These are phyloP conservation scores for Typhlomys cinereus DNA, from an alignment of 2,113 vertebrate genomes.

Conservation along the genomic window DNA sequence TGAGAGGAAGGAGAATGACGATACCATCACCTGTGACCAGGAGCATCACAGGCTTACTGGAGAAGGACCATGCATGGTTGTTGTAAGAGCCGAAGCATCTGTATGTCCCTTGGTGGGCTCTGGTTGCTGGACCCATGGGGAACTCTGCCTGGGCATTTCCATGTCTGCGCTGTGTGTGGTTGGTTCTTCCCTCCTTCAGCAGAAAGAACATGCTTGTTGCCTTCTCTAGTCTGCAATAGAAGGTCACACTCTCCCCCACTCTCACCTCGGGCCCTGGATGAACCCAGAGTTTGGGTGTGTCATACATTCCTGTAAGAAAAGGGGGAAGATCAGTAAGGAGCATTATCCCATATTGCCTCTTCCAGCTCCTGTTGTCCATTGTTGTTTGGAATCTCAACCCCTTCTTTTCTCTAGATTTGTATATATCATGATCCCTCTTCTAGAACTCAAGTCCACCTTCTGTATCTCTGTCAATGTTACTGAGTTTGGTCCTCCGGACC, in stretches of 20 bases:
- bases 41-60: slow-evolving; percentile 54
- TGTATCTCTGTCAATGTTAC: background rate
- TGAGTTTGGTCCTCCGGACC: background rate
- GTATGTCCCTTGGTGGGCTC: slow-evolving; percentile 46
- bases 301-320: slow-evolving; percentile 63
- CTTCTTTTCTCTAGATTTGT: background rate
- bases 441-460: background rate
- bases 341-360: accelerated
- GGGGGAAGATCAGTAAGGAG: background rate
- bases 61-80: background rate
- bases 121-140: background rate
- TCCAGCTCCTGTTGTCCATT: accelerated
- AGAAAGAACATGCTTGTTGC: background rate
- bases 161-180: accelerated
- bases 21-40: slow-evolving; percentile 59
- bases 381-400: accelerated
- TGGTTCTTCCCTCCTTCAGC: background rate
- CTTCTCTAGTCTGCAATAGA: background rate
- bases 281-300: slow-evolving; percentile 31
- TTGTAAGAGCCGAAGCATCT: slow-evolving; percentile 47
- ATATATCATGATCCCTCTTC: too few relatives aligned
- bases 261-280: background rate
- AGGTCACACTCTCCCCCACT: slow-evolving; percentile 3
- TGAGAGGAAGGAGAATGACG: too few relatives aligned
- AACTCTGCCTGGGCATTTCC: background rate